Percentiles rank a stretch among this genome's conserved stretches.
These are phyloP conservation scores for Trichonephila clavipes DNA, from an alignment of 1,140 invertebrate genomes.

Conservation along the genomic window DNA sequence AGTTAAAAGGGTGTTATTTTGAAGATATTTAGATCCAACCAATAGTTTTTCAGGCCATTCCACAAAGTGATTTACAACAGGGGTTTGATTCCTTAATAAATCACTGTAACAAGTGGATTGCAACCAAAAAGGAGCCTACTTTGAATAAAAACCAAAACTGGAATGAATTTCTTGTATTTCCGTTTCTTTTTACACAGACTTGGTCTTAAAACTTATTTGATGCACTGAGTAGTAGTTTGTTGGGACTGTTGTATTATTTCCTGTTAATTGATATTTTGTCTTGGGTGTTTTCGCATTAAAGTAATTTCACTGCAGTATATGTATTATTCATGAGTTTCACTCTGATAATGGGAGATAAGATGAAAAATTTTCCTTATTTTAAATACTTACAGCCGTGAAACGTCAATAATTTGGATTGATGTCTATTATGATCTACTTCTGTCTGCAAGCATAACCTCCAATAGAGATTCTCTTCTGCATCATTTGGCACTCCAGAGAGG, in stretches of 20 bases:
- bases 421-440: constrained; percentile 2
- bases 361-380: too few species aligned
- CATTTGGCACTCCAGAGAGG: constrained; percentile 28
- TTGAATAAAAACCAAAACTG: too few species aligned
- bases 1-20: too few species aligned
- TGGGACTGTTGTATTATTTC: background rate
- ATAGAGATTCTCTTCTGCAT: constrained; percentile 39
- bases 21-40: too few species aligned
- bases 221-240: background rate
- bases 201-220: too few species aligned
- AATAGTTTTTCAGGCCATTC: too few species aligned
- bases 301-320: background rate
- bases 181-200: too few species aligned
- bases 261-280: background rate
- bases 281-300: background rate
- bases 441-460: constrained; percentile 46
- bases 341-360: background rate
- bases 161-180: too few species aligned
- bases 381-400: constrained; percentile 6
- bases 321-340: background rate
- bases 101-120: too few species aligned
- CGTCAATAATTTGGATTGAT: background rate
- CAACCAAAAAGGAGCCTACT: too few species aligned
- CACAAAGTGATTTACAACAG: too few species aligned
- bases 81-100: too few species aligned